Evolutionary conservation across 2,888 invertebrate genomes (phyloP).

Genomic region (Leptinotarsa juncta): DNA sequence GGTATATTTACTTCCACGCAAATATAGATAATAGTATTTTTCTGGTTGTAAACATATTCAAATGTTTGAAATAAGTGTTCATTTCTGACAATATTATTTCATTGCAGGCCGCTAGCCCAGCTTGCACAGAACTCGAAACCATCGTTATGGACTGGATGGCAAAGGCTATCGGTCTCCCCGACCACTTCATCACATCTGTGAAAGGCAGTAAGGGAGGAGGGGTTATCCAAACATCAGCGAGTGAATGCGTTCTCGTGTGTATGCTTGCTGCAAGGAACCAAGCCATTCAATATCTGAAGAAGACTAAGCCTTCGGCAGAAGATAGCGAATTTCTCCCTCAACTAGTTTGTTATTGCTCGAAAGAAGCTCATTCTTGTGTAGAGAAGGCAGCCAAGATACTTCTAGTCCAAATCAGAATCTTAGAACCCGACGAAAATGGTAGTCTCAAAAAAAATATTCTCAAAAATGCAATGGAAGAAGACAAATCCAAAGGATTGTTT

Average conservation of each 20-base stretch:
- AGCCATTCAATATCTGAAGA: slow-evolving; percentile 76
- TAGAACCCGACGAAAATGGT: slow-evolving; percentile 78
- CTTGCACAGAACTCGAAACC: slow-evolving; percentile 91
- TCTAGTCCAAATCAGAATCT: slow-evolving; percentile 77
- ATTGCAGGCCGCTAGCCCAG: slow-evolving; percentile 93
- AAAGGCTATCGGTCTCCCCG: slow-evolving; percentile 79
- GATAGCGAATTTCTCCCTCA: slow-evolving; percentile 81
- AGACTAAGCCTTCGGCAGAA: slow-evolving; percentile 65
- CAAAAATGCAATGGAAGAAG: slow-evolving; percentile 76
- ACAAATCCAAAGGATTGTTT: slow-evolving; percentile 78
- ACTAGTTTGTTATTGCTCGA: slow-evolving; percentile 81
- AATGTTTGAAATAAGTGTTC: not conserved
- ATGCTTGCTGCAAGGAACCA: slow-evolving; percentile 81
- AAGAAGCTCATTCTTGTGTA: slow-evolving; percentile 81
- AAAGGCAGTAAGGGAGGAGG: slow-evolving; percentile 79
- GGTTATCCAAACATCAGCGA: slow-evolving; percentile 85
- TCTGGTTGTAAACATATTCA: not conserved
- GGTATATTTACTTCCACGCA: not conserved
- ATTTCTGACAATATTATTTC: slow-evolving; percentile 30
- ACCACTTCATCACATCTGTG: slow-evolving; percentile 70
- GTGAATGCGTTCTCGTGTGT: slow-evolving; percentile 83
- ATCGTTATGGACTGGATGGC: slow-evolving; percentile 88
- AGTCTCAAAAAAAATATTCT: slow-evolving; percentile 74
- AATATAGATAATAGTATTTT: not conserved
- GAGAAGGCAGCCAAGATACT: slow-evolving; percentile 85